Conservation (phyloP, 2,888 invertebrate genomes). For the Crioceris asparagi region DNA sequence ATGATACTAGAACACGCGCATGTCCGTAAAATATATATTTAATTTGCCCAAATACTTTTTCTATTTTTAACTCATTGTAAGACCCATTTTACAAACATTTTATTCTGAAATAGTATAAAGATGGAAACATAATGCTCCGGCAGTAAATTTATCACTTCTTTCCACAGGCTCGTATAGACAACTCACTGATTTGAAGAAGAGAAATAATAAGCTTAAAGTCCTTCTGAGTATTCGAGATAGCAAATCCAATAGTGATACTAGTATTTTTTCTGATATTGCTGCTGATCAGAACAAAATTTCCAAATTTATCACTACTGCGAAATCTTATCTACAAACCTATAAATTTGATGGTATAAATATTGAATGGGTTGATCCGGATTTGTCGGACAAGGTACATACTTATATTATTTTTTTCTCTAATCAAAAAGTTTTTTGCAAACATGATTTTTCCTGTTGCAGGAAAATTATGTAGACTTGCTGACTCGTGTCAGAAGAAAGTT, state of each 20-base stretch:
- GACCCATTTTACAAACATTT: too few species aligned
- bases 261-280: conserved; percentile 18
- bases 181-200: conserved; percentile 21
- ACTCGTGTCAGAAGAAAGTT: conserved; percentile 14
- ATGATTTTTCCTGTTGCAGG: conserved; percentile 12
- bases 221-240: conserved; percentile 25
- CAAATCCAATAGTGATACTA: conserved; percentile 17
- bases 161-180: too few species aligned
- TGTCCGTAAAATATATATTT: too few species aligned
- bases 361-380: conserved; percentile 28
- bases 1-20: too few species aligned
- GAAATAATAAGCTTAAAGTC: conserved; percentile 22
- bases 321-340: conserved; percentile 19
- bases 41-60: too few species aligned
- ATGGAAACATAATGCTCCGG: too few species aligned
- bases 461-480: conserved; percentile 16
- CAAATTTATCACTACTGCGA: conserved; percentile 22
- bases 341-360: conserved; percentile 26
- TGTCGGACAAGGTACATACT: too few species aligned
- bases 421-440: too few species aligned
- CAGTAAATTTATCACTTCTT: too few species aligned
- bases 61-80: too few species aligned
- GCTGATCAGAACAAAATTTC: conserved; percentile 18
- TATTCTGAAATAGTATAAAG: too few species aligned
- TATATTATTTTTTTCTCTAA: too few species aligned